Conservation (phyloP, 2,797 vertebrate species). For the Perodicticus potto region DNA sequence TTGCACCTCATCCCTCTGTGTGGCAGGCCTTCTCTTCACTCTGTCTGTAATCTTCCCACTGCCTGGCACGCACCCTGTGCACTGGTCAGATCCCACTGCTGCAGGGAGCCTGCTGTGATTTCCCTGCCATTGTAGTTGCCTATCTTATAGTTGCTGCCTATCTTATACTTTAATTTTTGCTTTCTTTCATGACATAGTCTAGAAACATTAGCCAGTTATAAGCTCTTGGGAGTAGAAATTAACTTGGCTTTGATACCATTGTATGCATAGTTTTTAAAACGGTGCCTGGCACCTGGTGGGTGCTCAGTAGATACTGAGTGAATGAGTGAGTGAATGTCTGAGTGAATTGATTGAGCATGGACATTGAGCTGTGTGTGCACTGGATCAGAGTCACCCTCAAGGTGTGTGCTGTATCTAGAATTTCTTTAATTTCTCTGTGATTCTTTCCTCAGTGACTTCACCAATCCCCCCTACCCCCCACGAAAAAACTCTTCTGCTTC, state of each 20-base stretch:
- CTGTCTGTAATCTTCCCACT: background rate
- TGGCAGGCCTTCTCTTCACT: fast-evolving
- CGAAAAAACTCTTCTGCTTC: fast-evolving
- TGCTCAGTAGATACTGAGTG: background rate
- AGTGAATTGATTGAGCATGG: background rate
- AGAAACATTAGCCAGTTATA: background rate
- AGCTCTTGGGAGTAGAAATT: background rate
- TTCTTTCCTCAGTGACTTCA: background rate
- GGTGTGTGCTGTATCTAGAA: fast-evolving
- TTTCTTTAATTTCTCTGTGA: background rate
- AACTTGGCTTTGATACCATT: background rate
- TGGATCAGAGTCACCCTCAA: background rate
- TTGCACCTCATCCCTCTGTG: fast-evolving
- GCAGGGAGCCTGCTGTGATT: background rate
- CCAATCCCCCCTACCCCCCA: background rate
- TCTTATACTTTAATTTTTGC: background rate
- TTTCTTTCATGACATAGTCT: background rate
- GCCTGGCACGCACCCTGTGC: fast-evolving
- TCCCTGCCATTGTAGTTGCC: background rate
- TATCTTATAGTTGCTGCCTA: background rate
- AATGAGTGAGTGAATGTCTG: background rate
- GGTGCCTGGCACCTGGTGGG: background rate
- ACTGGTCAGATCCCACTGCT: background rate
- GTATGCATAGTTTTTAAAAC: background rate
- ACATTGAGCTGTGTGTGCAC: fast-evolving